phyloP scores from a whole-genome alignment of 2,888 invertebrate genomes.

The Dioctria linearis region DNA sequence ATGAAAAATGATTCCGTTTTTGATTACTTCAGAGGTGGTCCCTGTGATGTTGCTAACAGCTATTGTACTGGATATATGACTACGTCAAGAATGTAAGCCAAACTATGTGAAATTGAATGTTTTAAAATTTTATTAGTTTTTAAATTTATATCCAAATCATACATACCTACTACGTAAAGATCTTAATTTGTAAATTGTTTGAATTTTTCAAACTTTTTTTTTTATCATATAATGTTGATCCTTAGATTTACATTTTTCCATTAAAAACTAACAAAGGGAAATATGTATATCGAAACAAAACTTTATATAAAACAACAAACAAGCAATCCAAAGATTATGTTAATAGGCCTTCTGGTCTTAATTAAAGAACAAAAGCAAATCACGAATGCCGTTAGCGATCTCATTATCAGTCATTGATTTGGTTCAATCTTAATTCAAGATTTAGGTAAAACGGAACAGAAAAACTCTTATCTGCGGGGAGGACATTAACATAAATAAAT shows the following conservation, averaged over 20 bases:
- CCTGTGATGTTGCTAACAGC: background rate
- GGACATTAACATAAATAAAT: conserved; percentile 47
- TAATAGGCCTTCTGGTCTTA: conserved; percentile 39
- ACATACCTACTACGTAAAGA: background rate
- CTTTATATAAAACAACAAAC: too few species aligned
- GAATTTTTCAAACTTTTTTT: too few species aligned
- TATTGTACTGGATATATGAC: conserved; percentile 14
- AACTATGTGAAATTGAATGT: background rate
- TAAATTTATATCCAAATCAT: background rate
- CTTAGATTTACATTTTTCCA: too few species aligned
- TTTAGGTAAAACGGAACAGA: conserved; percentile 15
- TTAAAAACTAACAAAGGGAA: too few species aligned
- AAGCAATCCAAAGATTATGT: conserved; percentile 15
- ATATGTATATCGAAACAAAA: too few species aligned
- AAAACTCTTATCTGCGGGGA: conserved; percentile 1
- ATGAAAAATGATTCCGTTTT: conserved; percentile 44
- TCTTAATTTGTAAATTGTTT: too few species aligned
- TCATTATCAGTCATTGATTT: conserved; percentile 43
- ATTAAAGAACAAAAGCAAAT: conserved; percentile 42
- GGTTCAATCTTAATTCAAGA: conserved; percentile 36
- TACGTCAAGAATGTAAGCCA: background rate
- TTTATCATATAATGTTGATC: too few species aligned
- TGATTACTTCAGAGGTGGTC: conserved; percentile 41
- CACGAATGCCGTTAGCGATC: conserved; percentile 44
- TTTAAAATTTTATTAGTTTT: background rate